phyloP scores from a whole-genome alignment of 1,140 invertebrate genomes.

The Cataglyphis hispanica region DNA sequence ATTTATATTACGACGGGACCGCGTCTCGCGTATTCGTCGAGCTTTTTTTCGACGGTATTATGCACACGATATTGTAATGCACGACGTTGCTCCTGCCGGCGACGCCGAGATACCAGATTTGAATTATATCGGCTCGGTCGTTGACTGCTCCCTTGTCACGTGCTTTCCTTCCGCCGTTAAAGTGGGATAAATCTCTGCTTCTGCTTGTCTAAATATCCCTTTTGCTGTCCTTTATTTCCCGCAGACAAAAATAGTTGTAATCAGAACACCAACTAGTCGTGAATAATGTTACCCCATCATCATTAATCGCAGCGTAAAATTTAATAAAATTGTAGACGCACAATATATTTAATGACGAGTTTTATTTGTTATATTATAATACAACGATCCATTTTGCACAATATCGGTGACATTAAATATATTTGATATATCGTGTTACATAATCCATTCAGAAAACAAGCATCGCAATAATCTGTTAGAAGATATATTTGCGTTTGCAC shows the following conservation, averaged over 20 bases:
- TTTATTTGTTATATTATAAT: conserved; percentile 23
- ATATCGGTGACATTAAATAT: conserved; percentile 12
- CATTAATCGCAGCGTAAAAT: neutral
- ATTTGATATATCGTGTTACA: conserved; percentile 23
- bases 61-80: conserved; percentile 57
- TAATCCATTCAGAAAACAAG: conserved; percentile 25
- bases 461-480: conserved; percentile 32
- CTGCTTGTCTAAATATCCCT: conserved; percentile 1
- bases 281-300: neutral
- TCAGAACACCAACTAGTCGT: neutral
- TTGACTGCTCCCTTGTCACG: conserved; percentile 49
- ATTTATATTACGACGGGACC: conserved; percentile 36
- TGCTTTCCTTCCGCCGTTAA: conserved; percentile 22
- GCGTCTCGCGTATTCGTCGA: conserved; percentile 7
- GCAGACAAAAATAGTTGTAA: conserved; percentile 8
- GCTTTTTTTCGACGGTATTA: conserved; percentile 45
- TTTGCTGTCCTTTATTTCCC: neutral
- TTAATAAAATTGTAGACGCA: conserved; percentile 5
- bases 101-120: conserved; percentile 54
- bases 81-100: conserved; percentile 30
- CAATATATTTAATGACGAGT: neutral
- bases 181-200: conserved; percentile 41
- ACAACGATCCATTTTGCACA: neutral
- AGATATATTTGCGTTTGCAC: conserved; percentile 43
- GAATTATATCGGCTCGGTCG: conserved; percentile 54